Evolutionary conservation across 2,113 vertebrate genomes (phyloP).

Genomic region (Thryonomys swinderianus): DNA sequence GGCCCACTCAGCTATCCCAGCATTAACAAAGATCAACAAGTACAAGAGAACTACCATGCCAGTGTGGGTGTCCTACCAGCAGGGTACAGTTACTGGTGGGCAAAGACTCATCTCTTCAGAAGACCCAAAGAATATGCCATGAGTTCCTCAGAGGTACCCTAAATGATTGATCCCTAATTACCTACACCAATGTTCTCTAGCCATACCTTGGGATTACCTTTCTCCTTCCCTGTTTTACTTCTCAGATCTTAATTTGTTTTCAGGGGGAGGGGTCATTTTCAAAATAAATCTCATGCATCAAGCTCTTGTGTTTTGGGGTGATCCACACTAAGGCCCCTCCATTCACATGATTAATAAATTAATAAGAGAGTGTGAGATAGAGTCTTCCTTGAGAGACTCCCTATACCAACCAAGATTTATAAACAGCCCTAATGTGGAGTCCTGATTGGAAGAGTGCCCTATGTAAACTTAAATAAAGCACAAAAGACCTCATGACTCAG

Average conservation of each 20-base stretch:
- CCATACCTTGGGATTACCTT: neutral
- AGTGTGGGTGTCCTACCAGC: neutral
- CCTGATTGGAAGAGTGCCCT: neutral
- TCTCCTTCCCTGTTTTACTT: neutral
- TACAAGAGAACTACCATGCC: neutral
- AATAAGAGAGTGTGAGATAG: neutral
- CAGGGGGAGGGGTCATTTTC: neutral
- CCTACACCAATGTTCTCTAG: neutral
- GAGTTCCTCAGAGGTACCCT: neutral
- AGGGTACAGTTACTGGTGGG: neutral
- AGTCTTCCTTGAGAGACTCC: neutral
- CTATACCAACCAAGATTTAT: neutral
- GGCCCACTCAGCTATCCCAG: neutral
- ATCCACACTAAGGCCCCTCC: neutral
- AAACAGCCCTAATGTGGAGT: neutral
- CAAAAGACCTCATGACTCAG: neutral
- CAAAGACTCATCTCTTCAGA: neutral
- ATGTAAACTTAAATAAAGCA: conserved; percentile 17
- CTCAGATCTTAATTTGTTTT: neutral
- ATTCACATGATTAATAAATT: neutral
- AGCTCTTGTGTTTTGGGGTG: neutral
- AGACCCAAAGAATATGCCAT: neutral
- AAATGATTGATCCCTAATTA: neutral
- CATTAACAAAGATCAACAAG: neutral
- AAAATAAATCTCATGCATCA: neutral